Percentiles rank a stretch among this genome's conserved stretches.
These are phyloP conservation scores for Caenorhabditis sulstoni DNA, from an alignment of 2,888 invertebrate species.

Conservation along the genomic window DNA sequence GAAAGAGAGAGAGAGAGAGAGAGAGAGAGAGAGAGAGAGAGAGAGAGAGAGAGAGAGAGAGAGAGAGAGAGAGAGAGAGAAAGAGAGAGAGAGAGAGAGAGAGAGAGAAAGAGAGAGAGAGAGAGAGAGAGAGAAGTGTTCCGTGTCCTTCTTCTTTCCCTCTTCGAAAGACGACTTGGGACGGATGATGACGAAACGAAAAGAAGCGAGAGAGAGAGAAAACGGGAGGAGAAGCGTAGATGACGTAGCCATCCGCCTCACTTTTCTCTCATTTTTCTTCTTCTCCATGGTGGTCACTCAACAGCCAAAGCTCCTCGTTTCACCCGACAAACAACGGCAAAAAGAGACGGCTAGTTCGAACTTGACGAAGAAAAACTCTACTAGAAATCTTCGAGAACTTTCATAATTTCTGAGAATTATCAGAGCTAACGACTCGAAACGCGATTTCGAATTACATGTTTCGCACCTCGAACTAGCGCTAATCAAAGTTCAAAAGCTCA, in stretches of 20 bases:
- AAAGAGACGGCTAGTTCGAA: too few species aligned
- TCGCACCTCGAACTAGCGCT: too few species aligned
- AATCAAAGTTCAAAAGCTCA: too few species aligned
- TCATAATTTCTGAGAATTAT: too few species aligned
- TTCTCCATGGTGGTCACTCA: constrained; percentile 10
- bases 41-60: constrained; percentile 13
- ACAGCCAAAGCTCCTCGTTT: too few species aligned
- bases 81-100: constrained; percentile 6
- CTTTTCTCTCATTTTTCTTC: constrained; percentile 17
- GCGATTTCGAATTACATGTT: too few species aligned
- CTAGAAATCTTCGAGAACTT: too few species aligned
- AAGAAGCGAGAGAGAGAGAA: constrained; percentile 3
- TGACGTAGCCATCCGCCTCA: constrained; percentile 31
- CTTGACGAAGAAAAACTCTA: neutral
- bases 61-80: neutral
- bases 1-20: constrained; percentile 1
- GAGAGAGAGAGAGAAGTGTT: constrained; percentile 30
- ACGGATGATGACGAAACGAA: constrained; percentile 47
- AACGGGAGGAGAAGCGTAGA: neutral
- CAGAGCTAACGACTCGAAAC: too few species aligned
- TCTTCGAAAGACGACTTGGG: too few species aligned
- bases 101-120: neutral
- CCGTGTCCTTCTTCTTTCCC: constrained; percentile 15
- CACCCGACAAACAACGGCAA: too few species aligned
- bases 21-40: neutral